Evolutionary conservation across 2,113 vertebrate genomes (phyloP), one percentile per base, ranked within the genome.

Genomic region (Actinemys pallida): DNA sequence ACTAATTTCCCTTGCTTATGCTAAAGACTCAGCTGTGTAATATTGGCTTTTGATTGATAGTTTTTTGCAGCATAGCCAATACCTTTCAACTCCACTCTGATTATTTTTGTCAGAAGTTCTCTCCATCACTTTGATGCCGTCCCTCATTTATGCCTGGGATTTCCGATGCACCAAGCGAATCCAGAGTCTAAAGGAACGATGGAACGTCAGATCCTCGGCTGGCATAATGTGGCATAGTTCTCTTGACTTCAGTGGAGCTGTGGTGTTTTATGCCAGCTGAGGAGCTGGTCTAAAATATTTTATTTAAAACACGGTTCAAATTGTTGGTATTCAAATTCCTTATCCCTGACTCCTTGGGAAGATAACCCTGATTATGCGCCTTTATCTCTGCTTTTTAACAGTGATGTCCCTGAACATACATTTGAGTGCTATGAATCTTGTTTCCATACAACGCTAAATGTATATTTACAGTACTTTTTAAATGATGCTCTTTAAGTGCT

Each of bases 31-130:
- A 24, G 52, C 79, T 50, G 25, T 69, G 69, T 79, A 79, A 86
- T 80, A 79, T 1, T 2, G 2, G 3, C 45, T 80, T 62, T 84
- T 93, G 94, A 91, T 65, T 56, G 94, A 95, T 86, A 54, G 79
- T 75, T 91, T 89, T 81, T 93, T 89, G 59, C 83, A 56, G 59
- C 2, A 0, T 8, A 35, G 92, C 83, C 86, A 87, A 87, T n/a
- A 50, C 22, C 59, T 89, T 89, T 89, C 89, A 87, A 42, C 53
- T 19, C 35, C 7, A 9, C 31, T 75, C 80, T 81, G 79, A 56
- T 91, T 52, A 65, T 75, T 87, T 8, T 29, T 65, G 39, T 83
- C 83, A 89, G 83, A 83, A 86, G 29, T n/a, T 75, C 25, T 86
- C 57, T 80, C 39, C 13, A 1, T 80, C 31, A 47, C 86, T 86